Percentiles rank a stretch among this genome's conserved stretches.
phyloP scores from a whole-genome alignment of 1,140 invertebrate species.

The Monochamus saltuarius region DNA sequence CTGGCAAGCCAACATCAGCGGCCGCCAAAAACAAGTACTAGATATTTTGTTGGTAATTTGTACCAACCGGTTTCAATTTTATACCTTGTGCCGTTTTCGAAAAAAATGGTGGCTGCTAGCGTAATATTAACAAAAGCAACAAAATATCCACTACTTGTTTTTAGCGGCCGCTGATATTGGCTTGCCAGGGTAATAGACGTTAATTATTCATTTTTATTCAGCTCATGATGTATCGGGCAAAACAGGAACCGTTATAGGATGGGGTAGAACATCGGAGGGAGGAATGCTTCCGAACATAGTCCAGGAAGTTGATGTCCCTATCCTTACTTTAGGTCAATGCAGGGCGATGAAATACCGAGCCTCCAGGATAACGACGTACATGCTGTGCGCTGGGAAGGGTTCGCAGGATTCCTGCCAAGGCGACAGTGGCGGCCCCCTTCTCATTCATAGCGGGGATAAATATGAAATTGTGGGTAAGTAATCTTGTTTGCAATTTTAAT shows the following conservation, averaged over 20 bases:
- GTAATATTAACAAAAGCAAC: too few species aligned
- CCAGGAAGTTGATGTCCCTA: constrained; percentile 82
- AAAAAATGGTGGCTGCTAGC: too few species aligned
- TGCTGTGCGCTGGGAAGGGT: constrained; percentile 77
- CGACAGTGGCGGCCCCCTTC: constrained; percentile 80
- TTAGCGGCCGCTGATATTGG: too few species aligned
- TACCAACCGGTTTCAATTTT: too few species aligned
- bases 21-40: too few species aligned
- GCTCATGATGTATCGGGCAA: constrained; percentile 68
- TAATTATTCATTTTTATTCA: too few species aligned
- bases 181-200: too few species aligned
- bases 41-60: too few species aligned
- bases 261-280: constrained; percentile 79
- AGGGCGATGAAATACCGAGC: constrained; percentile 78
- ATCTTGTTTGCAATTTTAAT: not conserved
- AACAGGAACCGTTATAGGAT: constrained; percentile 75
- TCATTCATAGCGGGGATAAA: constrained; percentile 70
- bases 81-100: too few species aligned
- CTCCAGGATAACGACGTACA: constrained; percentile 75
- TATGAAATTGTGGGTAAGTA: constrained; percentile 72
- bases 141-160: too few species aligned
- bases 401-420: constrained; percentile 83
- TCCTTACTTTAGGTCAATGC: constrained; percentile 75
- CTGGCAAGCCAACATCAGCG: too few species aligned
- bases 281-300: constrained; percentile 76